These are phyloP conservation scores for Heteromurus nitidus DNA, from an alignment of 2,888 invertebrate genomes.

Conservation along the genomic window DNA sequence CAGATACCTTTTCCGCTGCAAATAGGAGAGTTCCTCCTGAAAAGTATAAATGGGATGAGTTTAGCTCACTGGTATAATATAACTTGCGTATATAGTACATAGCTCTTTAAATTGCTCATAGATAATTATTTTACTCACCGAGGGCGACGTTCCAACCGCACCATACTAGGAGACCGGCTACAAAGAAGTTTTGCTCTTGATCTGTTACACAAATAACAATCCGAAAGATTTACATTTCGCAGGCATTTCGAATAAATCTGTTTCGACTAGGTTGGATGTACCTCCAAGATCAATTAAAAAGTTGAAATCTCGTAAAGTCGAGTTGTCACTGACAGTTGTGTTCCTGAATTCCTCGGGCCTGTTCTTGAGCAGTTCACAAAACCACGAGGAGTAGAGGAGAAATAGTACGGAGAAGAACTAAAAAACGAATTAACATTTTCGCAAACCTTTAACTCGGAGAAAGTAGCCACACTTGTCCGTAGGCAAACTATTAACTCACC, in stretches of 20 bases:
- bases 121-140: conserved; percentile 37
- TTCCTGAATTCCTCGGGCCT: conserved; percentile 63
- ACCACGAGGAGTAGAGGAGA: conserved; percentile 62
- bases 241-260: neutral
- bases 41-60: neutral
- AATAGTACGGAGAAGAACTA: conserved; percentile 56
- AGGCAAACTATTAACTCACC: no score
- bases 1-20: conserved; percentile 64
- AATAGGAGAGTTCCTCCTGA: conserved; percentile 60
- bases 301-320: conserved; percentile 64
- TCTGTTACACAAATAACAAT: conserved; percentile 27
- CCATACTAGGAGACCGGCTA: conserved; percentile 66
- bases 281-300: conserved; percentile 64
- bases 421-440: conserved; percentile 1
- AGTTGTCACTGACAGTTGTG: conserved; percentile 60
- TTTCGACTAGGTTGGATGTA: neutral
- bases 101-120: neutral
- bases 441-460: no score
- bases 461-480: no score
- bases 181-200: conserved; percentile 62
- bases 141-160: conserved; percentile 60
- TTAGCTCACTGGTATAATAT: no score
- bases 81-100: neutral
- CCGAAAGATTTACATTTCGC: neutral
- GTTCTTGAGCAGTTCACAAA: conserved; percentile 64